Evolutionary conservation across 2,113 vertebrate species (phyloP).

Genomic region (Salvelinus sp.): DNA sequence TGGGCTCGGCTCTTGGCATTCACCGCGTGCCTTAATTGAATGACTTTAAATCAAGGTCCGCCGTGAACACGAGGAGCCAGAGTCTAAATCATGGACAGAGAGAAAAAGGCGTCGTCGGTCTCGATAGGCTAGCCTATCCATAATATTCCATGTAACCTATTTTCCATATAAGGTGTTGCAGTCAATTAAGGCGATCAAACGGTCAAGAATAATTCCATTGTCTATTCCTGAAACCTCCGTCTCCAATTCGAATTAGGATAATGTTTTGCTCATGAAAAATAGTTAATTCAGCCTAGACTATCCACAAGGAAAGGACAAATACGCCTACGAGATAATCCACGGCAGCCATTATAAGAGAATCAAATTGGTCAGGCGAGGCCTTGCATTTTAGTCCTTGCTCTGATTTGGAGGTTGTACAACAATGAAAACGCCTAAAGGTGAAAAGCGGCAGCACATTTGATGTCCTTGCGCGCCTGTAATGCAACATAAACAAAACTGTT

Average conservation of each 20-base stretch:
- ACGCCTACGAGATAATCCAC: not conserved
- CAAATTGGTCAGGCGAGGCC: not conserved
- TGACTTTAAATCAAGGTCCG: constrained; percentile 95
- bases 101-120: not conserved
- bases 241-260: too few relatives aligned
- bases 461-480: not conserved
- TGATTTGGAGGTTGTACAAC: constrained; percentile 3
- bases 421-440: not conserved
- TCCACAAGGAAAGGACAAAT: not conserved
- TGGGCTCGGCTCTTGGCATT: constrained; percentile 88
- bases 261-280: too few relatives aligned
- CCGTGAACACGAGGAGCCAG: constrained; percentile 88
- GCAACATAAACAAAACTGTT: not conserved
- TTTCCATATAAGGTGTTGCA: too few relatives aligned
- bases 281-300: too few relatives aligned
- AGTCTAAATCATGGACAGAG: constrained; percentile 18
- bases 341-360: not conserved
- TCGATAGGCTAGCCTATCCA: not conserved
- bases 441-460: not conserved
- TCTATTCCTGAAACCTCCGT: too few relatives aligned
- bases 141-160: too few relatives aligned
- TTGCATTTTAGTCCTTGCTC: not conserved
- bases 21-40: constrained; percentile 97
- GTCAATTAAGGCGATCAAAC: too few relatives aligned
- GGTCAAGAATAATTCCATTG: too few relatives aligned